phyloP scores from a whole-genome alignment of 2,888 invertebrate species.

The Escarpia spicata region DNA sequence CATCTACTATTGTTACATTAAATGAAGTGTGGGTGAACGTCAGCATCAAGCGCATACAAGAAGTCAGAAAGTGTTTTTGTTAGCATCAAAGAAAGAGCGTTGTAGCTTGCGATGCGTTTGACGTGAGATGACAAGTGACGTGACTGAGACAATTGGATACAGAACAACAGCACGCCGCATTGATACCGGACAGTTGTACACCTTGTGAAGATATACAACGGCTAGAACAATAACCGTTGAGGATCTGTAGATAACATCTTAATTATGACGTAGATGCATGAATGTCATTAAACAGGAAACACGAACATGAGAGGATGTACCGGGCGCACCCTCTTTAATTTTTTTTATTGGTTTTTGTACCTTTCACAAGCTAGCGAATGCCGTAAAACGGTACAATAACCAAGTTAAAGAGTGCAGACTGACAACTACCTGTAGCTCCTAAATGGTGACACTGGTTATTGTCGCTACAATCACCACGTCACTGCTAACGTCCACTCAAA shows the following conservation, averaged over 20 bases:
- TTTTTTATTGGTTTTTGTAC: no score
- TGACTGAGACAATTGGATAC: background rate
- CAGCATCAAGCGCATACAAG: background rate
- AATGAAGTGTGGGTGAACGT: background rate
- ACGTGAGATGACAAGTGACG: background rate
- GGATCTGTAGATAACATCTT: background rate
- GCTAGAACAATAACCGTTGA: background rate
- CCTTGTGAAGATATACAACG: background rate
- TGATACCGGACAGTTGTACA: background rate
- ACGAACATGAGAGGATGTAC: no score
- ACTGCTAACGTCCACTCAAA: no score
- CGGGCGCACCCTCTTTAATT: no score
- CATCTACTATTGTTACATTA: background rate
- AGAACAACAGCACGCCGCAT: background rate
- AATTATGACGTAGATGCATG: background rate
- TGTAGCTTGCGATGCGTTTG: constrained; percentile 6
- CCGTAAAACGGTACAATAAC: background rate
- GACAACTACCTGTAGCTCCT: background rate
- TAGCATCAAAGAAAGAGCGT: background rate
- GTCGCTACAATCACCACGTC: no score
- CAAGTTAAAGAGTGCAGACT: background rate
- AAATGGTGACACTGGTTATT: no score
- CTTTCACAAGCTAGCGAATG: background rate
- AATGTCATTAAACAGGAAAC: background rate
- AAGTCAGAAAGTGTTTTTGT: background rate